These are phyloP conservation scores for Thaleichthys pacificus DNA, from an alignment of 2,797 vertebrate species.

Conservation along the genomic window DNA sequence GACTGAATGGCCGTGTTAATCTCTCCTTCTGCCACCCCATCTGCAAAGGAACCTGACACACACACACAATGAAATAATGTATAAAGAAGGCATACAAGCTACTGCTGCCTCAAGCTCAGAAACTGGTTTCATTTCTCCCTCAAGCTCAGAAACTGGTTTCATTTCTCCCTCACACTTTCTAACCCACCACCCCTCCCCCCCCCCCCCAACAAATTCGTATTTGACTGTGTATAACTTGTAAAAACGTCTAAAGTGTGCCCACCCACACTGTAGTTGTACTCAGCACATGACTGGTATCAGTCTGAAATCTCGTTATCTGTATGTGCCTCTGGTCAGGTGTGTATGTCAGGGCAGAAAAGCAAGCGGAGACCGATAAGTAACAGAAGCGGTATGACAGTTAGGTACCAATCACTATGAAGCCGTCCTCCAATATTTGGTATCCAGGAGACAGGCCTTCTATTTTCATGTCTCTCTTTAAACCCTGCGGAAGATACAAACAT, in stretches of 20 bases:
- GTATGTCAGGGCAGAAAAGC: not conserved
- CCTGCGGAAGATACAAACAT: not conserved
- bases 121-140: too few species aligned
- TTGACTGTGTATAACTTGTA: too few species aligned
- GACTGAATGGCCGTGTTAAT: not conserved
- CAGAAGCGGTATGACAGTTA: not conserved
- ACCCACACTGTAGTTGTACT: too few species aligned
- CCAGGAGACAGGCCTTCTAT: not conserved
- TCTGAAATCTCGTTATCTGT: too few species aligned
- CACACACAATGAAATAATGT: not conserved
- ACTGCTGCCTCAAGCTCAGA: not conserved
- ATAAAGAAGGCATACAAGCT: not conserved
- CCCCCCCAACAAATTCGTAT: too few species aligned
- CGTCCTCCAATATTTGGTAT: not conserved
- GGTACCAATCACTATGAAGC: conserved; percentile 12
- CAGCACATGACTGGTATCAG: too few species aligned
- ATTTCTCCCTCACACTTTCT: too few species aligned
- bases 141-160: too few species aligned
- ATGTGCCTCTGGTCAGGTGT: not conserved
- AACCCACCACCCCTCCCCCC: not conserved
- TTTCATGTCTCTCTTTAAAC: not conserved
- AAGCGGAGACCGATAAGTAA: not conserved
- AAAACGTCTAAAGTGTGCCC: too few species aligned
- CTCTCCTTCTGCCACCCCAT: conserved; percentile 2
- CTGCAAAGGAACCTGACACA: not conserved